Conservation (phyloP, 92 coral and sea anemone species). For the Zoanthus gigantus region DNA sequence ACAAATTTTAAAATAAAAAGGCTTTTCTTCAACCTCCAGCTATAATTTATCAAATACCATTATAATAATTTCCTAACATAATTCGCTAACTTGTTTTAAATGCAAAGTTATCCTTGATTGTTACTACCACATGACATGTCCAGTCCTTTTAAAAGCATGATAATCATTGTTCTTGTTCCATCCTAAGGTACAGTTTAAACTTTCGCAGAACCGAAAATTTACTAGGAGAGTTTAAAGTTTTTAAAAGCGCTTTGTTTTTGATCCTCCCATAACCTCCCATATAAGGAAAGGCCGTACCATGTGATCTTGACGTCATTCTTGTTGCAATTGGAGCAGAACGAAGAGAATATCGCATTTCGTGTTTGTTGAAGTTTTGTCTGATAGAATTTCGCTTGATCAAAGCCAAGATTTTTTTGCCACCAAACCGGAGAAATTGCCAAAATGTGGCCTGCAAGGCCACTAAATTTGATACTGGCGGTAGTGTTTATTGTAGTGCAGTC, state of each 20-base stretch:
- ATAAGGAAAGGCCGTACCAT: conserved; percentile 31
- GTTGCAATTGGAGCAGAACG: conserved; percentile 31
- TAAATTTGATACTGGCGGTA: conserved; percentile 1
- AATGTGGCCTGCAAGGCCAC: conserved; percentile 43
- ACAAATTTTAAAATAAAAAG: neutral
- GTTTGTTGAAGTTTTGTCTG: neutral
- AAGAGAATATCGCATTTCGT: conserved; percentile 19
- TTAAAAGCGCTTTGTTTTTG: neutral
- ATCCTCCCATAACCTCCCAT: neutral
- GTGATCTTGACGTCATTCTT: conserved; percentile 34
- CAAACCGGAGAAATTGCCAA: conserved; percentile 41
- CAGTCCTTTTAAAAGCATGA: no score
- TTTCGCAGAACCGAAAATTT: neutral
- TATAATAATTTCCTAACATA: neutral
- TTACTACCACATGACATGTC: no score
- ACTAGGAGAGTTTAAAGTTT: neutral
- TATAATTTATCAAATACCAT: neutral
- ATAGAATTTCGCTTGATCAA: conserved; percentile 23
- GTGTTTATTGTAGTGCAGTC: conserved; percentile 16
- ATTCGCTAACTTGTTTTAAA: neutral
- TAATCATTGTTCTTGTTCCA: neutral
- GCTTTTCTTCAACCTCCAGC: neutral
- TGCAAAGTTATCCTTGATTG: neutral
- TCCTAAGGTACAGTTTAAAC: neutral
- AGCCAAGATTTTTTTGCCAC: conserved; percentile 8